Evolutionary conservation across 2,888 invertebrate species (phyloP).

Genomic region (Seira musarum): DNA sequence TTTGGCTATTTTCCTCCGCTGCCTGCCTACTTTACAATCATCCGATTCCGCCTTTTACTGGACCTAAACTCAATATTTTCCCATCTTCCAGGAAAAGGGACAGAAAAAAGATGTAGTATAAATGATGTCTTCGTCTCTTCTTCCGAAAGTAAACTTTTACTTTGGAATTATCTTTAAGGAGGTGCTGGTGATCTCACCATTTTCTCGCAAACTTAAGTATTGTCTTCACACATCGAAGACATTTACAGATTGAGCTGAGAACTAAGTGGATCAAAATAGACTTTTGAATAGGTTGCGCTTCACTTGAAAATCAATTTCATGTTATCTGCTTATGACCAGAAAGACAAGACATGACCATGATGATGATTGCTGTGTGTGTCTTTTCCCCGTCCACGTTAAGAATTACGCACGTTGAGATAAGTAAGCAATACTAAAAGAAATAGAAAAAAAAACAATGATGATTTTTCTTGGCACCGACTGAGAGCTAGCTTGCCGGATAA

Average conservation of each 20-base stretch:
- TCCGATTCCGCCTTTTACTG: neutral
- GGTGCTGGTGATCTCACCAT: constrained; percentile 29
- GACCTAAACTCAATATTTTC: constrained; percentile 3
- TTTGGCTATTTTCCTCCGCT: constrained; percentile 35
- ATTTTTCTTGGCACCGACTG: constrained; percentile 1
- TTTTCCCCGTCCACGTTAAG: neutral
- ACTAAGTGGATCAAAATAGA: constrained; percentile 12
- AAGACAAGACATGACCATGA: neutral
- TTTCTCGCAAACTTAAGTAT: neutral
- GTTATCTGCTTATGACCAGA: constrained; percentile 15
- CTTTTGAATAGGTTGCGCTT: constrained; percentile 1
- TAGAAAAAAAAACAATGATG: constrained; percentile 11
- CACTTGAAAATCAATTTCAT: constrained; percentile 7
- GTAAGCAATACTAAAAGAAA: neutral
- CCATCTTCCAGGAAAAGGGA: neutral
- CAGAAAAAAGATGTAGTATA: neutral
- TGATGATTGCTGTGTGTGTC: neutral
- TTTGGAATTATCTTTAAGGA: constrained; percentile 37
- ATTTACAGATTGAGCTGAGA: neutral
- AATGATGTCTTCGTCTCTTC: neutral
- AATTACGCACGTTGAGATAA: neutral
- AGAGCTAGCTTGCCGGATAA: neutral
- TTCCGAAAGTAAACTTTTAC: constrained; percentile 13
- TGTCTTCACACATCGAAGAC: constrained; percentile 6
- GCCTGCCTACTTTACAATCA: neutral